phyloP scores from a whole-genome alignment of 2,797 vertebrate species.

The Chloroceryle amazona region DNA sequence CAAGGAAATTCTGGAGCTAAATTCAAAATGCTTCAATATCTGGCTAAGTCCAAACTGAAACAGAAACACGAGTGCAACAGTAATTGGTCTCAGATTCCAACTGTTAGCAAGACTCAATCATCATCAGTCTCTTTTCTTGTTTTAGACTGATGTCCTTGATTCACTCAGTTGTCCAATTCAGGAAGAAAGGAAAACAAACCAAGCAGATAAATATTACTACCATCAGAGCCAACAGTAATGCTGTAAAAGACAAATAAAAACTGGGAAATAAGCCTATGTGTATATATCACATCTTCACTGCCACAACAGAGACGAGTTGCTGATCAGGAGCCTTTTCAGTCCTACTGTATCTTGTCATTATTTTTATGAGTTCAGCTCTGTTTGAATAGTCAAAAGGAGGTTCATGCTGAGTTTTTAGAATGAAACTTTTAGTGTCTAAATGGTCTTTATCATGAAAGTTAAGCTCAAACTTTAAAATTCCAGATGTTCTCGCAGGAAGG shows the following conservation, averaged over 20 bases:
- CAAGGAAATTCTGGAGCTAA: not conserved
- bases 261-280: conserved; percentile 66
- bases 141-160: conserved; percentile 1
- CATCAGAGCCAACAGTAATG: conserved; percentile 25
- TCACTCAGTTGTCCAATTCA: conserved; percentile 24
- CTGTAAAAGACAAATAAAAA: conserved; percentile 52
- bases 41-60: not conserved
- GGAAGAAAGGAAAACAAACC: conserved; percentile 27
- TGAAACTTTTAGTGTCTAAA: not conserved
- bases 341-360: not conserved
- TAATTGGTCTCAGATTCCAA: not conserved
- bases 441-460: not conserved
- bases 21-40: not conserved
- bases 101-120: not conserved
- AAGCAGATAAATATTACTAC: conserved; percentile 56
- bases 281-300: conserved; percentile 44
- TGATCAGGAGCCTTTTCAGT: conserved; percentile 50
- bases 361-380: conserved; percentile 24
- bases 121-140: not conserved
- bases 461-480: not conserved
- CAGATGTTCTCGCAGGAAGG: not conserved
- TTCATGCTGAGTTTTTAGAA: not conserved
- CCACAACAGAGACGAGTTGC: not conserved
- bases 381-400: conserved; percentile 12
- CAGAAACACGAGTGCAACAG: not conserved